Conservation (phyloP, 2,797 vertebrate species). For the Coluber constrictor region DNA sequence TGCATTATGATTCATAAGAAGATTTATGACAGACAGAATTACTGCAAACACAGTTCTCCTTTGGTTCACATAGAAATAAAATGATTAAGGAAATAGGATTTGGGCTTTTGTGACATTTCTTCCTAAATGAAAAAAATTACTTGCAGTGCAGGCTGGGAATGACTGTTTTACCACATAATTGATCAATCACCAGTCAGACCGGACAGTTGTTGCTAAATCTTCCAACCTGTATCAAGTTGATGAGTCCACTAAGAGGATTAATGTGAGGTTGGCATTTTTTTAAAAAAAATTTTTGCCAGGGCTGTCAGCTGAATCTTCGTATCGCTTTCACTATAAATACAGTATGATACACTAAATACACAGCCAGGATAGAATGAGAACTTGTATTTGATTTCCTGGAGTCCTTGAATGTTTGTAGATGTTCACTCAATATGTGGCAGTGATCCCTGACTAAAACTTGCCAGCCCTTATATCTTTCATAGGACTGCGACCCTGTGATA, state of each 20-base stretch:
- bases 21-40: not conserved
- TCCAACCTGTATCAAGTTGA: slow-evolving; percentile 38
- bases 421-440: not conserved
- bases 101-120: not conserved
- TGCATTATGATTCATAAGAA: rapidly evolving
- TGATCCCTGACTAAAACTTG: not conserved
- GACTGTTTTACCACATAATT: not conserved
- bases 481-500: not conserved
- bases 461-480: not conserved
- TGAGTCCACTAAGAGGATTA: slow-evolving; percentile 45
- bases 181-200: slow-evolving; percentile 1
- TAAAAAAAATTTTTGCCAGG: slow-evolving; percentile 24
- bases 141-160: not conserved
- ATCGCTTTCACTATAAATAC: not conserved
- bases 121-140: not conserved
- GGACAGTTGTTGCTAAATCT: slow-evolving; percentile 30
- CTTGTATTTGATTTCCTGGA: slow-evolving; percentile 31
- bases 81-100: not conserved
- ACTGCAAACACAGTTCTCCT: not conserved
- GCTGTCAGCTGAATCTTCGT: slow-evolving; percentile 15
- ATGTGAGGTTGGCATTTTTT: slow-evolving; percentile 12
- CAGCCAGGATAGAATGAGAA: slow-evolving; percentile 12
- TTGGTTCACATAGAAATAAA: not conserved
- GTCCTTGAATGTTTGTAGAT: slow-evolving; percentile 24
- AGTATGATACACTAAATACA: slow-evolving; percentile 4